These are phyloP conservation scores for Pygoscelis antarcticus DNA, from an alignment of 2,113 vertebrate species.

Conservation along the genomic window DNA sequence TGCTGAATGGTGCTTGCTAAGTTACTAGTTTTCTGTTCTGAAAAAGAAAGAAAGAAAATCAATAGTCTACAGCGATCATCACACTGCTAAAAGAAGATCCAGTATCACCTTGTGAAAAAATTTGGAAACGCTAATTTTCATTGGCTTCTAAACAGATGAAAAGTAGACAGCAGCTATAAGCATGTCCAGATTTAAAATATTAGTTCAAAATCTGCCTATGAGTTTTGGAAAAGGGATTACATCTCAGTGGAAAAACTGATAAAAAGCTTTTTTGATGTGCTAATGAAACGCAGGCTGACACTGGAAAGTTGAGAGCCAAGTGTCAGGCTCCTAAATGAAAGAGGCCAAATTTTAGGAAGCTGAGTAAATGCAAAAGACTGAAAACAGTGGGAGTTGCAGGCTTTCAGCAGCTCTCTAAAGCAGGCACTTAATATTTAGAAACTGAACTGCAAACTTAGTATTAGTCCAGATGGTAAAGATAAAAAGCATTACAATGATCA, in stretches of 20 bases:
- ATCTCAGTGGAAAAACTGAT: background rate
- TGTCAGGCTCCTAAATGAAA: background rate
- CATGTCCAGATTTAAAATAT: background rate
- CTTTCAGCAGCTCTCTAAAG: background rate
- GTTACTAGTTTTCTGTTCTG: background rate
- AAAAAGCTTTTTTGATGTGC: background rate
- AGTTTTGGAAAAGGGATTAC: background rate
- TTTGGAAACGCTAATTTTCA: background rate
- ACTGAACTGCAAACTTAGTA: background rate
- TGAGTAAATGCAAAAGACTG: background rate
- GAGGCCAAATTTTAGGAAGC: background rate
- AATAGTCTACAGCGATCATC: background rate
- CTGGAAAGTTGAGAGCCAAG: background rate
- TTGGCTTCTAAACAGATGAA: background rate
- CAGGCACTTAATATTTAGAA: background rate
- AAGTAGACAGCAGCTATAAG: background rate
- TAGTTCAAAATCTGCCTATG: background rate
- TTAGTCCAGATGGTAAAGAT: background rate
- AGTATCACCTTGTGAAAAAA: background rate
- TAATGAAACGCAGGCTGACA: background rate
- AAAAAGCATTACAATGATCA: background rate
- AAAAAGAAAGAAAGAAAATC: background rate
- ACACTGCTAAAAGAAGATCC: background rate
- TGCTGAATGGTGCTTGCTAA: background rate
- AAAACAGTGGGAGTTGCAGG: background rate